Conservation (phyloP, 2,113 vertebrate species). For the Pagrus major region DNA sequence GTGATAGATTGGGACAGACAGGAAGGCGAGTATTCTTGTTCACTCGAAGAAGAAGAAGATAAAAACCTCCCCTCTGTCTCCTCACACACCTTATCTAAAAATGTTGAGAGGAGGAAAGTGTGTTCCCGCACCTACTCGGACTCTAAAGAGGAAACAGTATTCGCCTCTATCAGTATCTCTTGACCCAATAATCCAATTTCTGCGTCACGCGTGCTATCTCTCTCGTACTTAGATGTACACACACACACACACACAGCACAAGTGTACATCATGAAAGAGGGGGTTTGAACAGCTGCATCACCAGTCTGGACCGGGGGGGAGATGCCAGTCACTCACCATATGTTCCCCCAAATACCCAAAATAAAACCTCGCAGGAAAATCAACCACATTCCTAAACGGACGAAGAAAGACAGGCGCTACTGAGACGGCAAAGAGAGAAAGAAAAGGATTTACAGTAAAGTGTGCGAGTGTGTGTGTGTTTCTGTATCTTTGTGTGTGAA, state of each 20-base stretch:
- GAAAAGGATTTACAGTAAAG: conserved; percentile 1
- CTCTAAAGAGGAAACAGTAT: neutral
- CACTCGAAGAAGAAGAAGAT: conserved; percentile 44
- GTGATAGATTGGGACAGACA: neutral
- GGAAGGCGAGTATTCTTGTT: conserved; percentile 47
- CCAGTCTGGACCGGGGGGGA: conserved; percentile 42
- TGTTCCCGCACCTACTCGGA: conserved; percentile 48
- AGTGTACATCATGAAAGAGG: conserved; percentile 61
- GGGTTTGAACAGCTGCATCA: conserved; percentile 77
- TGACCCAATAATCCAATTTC: conserved; percentile 33
- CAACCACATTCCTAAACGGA: conserved; percentile 66
- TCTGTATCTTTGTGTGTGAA: conserved; percentile 41
- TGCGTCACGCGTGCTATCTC: conserved; percentile 7
- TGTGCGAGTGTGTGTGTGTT: conserved; percentile 11
- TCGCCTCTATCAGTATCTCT: conserved; percentile 49
- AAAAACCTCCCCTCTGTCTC: conserved; percentile 18
- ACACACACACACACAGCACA: conserved; percentile 28
- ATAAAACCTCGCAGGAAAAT: conserved; percentile 72
- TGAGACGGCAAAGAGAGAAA: neutral
- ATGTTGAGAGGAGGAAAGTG: conserved; percentile 40
- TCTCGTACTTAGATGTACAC: conserved; percentile 11
- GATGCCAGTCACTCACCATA: conserved; percentile 75
- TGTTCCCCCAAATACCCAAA: conserved; percentile 76
- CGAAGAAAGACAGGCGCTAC: conserved; percentile 6
- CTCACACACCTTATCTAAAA: conserved; percentile 50